Evolutionary conservation across 1,140 invertebrate species (phyloP), one percentile per base, ranked within the genome.

Genomic region (Megalonaias nervosa): DNA sequence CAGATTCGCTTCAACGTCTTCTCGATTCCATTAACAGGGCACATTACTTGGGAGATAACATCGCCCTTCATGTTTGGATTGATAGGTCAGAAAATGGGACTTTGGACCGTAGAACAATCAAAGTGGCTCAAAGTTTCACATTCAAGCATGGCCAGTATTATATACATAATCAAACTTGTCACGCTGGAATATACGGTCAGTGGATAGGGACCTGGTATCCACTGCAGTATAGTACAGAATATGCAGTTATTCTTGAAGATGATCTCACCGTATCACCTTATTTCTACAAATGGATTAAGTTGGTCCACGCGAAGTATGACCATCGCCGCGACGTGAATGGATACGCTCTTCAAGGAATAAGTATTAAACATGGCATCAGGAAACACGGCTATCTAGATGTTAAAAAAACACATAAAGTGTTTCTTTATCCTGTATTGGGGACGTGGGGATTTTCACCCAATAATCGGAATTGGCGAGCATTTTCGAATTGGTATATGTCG

Each of bases 381-480:
- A 58, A 76, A 13, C 9, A 65, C 21, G 75, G 69, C n/a, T 70
- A 81, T 2, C 16, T 57, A 23, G 81, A 69, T 11, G 38, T 48
- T 9, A 55, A 21, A 19, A 48, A 55, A 17, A 66, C 58, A 2
- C 56, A 77, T 38, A 17, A 15, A 2, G 78, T 79, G 13, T 84
- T 79, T 64, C 56, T 81, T 1, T 84, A 84, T 65, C 81, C 83
- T 13, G 79, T 84, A 17, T 68, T 84, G 16, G 84, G 84, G 17
- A 81, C 84, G 1, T 85, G 82, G 81, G 85, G 82, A 5, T 87
- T 84, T 76, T 82, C 82, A 13, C 85, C 85, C 13, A 81, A 80
- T 23, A 70, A 23, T 11, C 68, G 64, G 3, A 74, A 73, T 19
- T 87, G 85, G 85, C 65, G 68, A 2, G 66, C 78, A 26, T 87